phyloP scores from a whole-genome alignment of 2,113 vertebrate genomes.

The Hirundichthys speculiger region DNA sequence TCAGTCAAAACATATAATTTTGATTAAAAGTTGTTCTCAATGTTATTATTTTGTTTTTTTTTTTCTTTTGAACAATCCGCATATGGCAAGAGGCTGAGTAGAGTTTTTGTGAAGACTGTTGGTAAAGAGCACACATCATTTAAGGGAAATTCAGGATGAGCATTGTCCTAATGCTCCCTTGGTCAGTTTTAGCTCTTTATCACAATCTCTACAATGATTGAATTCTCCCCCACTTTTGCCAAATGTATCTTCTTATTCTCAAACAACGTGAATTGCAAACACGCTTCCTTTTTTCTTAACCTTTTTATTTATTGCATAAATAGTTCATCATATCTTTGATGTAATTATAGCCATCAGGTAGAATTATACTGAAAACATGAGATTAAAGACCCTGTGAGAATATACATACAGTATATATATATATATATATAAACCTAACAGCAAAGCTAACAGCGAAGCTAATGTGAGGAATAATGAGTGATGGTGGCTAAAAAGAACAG shows the following conservation, averaged over 20 bases:
- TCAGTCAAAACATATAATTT: no score
- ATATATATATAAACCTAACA: no score
- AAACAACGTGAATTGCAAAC: slow-evolving; percentile 8
- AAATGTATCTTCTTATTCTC: background rate
- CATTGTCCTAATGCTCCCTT: slow-evolving; percentile 3
- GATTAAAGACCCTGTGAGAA: slow-evolving; percentile 23
- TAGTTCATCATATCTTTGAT: slow-evolving; percentile 11
- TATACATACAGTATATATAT: no score
- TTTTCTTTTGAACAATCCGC: slow-evolving; percentile 17
- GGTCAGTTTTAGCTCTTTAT: slow-evolving; percentile 21
- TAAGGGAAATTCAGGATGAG: slow-evolving; percentile 11
- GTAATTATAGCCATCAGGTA: background rate
- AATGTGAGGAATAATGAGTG: slow-evolving; percentile 51
- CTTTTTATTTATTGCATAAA: slow-evolving; percentile 9
- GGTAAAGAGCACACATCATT: slow-evolving; percentile 10
- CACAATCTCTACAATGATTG: slow-evolving; percentile 12
- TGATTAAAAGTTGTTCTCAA: no score
- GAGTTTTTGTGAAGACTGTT: slow-evolving; percentile 1
- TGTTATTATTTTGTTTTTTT: slow-evolving; percentile 18
- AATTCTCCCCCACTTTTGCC: slow-evolving; percentile 4
- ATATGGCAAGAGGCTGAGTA: slow-evolving; percentile 10
- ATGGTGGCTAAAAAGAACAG: slow-evolving; percentile 45
- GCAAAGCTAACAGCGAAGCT: slow-evolving; percentile 43
- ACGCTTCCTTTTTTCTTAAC: slow-evolving; percentile 3
- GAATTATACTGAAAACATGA: slow-evolving; percentile 11